Evolutionary conservation across 1,140 invertebrate species (phyloP), one percentile per base, ranked within the genome.

Genomic region (Paramacrobiotus metropolitanus): DNA sequence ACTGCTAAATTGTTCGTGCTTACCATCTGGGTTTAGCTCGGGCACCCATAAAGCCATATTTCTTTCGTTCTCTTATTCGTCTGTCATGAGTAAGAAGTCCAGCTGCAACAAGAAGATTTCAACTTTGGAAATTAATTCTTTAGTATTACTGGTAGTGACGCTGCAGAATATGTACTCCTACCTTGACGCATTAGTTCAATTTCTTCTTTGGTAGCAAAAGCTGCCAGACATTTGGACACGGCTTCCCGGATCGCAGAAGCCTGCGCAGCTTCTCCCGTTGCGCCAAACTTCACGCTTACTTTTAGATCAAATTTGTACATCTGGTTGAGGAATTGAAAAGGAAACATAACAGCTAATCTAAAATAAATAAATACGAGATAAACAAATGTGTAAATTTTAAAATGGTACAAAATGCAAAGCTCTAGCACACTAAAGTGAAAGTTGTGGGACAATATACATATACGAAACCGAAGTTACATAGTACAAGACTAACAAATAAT

Each of bases 11-110:
- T 30, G 21, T 61, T 60, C 60, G 45, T 62, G 64, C 67, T 62
- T 67, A 72, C 92, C 92, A 98, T 63, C 88, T 92, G 68, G 82
- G 88, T 71, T 89, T 92, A 68, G 81, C 84, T 69, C 93, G 82
- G 30, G 91, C 87, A 68, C 85, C 85, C 70, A 80, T 80, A 76
- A 92, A 87, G 45, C 91, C 93, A 48, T 82, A 82, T 79, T 96
- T 95, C 80, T 93, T 93, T 67, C 93, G 80, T 74, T 97, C 92
- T 64, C 79, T 79, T 30, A 69, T 73, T 62, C 92, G 78, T 59
- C 74, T 77, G 72, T 98, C 93, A 68, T 76, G 75, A 31, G 84
- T 87, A 29, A 98, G 73, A 62, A 96, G 71, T 55, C 93, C 93
- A 74, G 89, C 91, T 83, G 68, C 68, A 78, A 75, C 44, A 60